These are phyloP conservation scores for Otolemur garnettii DNA, from an alignment of 2,113 vertebrate species.

Conservation along the genomic window DNA sequence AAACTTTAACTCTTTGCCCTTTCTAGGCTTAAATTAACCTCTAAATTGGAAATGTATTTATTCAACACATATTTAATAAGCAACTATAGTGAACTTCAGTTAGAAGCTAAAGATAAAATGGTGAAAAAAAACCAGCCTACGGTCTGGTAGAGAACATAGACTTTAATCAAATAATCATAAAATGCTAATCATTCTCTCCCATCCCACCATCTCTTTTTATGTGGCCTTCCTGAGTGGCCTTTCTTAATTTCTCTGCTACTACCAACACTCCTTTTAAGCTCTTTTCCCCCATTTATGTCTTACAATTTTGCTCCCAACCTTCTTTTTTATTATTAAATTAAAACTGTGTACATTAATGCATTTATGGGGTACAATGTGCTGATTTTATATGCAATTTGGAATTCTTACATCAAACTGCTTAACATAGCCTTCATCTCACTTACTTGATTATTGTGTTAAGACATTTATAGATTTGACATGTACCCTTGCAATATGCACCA, in stretches of 20 bases:
- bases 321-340: no score
- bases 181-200: not conserved
- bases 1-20: not conserved
- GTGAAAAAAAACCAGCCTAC: not conserved
- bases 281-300: not conserved
- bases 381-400: no score
- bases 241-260: not conserved
- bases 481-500: no score
- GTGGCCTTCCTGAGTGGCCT: not conserved
- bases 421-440: no score
- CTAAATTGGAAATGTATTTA: not conserved
- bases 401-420: no score
- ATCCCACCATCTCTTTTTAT: not conserved
- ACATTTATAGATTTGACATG: no score
- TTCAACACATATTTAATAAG: not conserved
- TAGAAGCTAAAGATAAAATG: conserved; percentile 31
- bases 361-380: no score
- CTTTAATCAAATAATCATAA: conserved; percentile 21
- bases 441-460: no score
- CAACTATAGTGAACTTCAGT: not conserved
- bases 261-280: not conserved
- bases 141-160: not conserved
- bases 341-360: no score
- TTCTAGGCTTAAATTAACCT: not conserved
- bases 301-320: not conserved